These are phyloP conservation scores for Clarias batrachus DNA, from an alignment of 2,113 vertebrate species.

Conservation along the genomic window DNA sequence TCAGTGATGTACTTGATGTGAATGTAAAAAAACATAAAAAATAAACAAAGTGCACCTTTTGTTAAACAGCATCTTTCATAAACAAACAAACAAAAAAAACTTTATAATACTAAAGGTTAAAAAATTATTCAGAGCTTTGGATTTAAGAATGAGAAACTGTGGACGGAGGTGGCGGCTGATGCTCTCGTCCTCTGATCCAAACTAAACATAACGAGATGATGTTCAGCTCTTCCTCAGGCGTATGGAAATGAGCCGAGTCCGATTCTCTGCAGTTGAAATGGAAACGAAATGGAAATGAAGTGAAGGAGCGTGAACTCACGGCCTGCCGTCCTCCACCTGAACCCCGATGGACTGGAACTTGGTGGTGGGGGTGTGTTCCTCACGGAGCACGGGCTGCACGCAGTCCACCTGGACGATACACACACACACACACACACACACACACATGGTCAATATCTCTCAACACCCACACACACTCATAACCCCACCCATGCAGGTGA, in stretches of 20 bases:
- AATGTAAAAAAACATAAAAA: too few species aligned
- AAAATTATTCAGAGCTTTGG: background rate
- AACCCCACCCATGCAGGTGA: background rate
- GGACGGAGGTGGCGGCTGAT: background rate
- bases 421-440: conserved; percentile 29
- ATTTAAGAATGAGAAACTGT: background rate
- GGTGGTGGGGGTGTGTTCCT: conserved; percentile 88
- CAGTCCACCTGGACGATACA: conserved; percentile 88
- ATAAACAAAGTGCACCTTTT: too few species aligned
- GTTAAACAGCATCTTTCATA: background rate
- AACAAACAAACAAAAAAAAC: too few species aligned
- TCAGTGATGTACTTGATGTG: background rate
- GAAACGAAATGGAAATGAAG: background rate
- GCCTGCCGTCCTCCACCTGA: conserved; percentile 99
- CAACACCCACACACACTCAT: background rate
- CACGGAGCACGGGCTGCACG: conserved; percentile 90
- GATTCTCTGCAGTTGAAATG: conserved; percentile 25
- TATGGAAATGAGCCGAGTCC: background rate
- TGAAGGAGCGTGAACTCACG: conserved; percentile 78
- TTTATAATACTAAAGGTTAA: too few species aligned
- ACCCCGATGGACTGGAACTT: conserved; percentile 98
- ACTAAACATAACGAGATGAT: too few species aligned
- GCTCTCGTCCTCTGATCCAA: background rate
- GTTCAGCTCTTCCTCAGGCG: background rate
- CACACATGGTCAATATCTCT: background rate